These are phyloP conservation scores for Chaetogeoica ovagalla DNA, from an alignment of 2,888 invertebrate genomes.

Conservation along the genomic window DNA sequence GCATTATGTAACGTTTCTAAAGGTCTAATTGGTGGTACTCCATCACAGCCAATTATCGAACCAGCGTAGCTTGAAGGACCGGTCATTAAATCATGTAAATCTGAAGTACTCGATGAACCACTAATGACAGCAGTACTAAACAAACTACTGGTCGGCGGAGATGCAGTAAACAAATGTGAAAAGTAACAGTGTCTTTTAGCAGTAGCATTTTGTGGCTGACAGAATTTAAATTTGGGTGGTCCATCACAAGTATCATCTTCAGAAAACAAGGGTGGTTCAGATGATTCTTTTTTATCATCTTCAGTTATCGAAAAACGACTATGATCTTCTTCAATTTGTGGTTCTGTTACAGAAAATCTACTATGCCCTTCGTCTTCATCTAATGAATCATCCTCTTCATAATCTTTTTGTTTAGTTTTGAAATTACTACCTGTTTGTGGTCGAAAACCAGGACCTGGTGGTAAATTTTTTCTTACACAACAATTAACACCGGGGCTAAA, in stretches of 20 bases:
- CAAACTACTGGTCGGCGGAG: constrained; percentile 73
- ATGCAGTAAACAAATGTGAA: constrained; percentile 46
- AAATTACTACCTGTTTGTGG: constrained; percentile 66
- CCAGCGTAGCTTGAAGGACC: constrained; percentile 73
- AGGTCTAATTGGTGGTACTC: constrained; percentile 93
- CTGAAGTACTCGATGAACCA: constrained; percentile 89
- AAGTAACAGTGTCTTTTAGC: constrained; percentile 46
- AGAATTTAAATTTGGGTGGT: constrained; percentile 46
- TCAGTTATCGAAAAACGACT: constrained; percentile 52
- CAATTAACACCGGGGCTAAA: constrained; percentile 98
- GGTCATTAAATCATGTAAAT: constrained; percentile 85
- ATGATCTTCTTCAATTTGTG: constrained; percentile 54
- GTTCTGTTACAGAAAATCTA: constrained; percentile 50
- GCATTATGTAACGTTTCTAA: constrained; percentile 98
- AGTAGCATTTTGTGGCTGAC: constrained; percentile 47
- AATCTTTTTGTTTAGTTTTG: constrained; percentile 46
- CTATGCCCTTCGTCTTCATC: constrained; percentile 49
- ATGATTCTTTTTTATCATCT: constrained; percentile 49
- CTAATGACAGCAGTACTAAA: constrained; percentile 96
- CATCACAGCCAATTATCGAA: constrained; percentile 85
- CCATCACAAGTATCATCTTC: constrained; percentile 49
- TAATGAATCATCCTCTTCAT: constrained; percentile 53
- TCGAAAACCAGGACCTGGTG: constrained; percentile 89
- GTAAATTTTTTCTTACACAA: constrained; percentile 91
- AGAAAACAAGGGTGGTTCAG: constrained; percentile 35